Conservation (phyloP, 2,797 vertebrate genomes). For the Enteromius radiatus region DNA sequence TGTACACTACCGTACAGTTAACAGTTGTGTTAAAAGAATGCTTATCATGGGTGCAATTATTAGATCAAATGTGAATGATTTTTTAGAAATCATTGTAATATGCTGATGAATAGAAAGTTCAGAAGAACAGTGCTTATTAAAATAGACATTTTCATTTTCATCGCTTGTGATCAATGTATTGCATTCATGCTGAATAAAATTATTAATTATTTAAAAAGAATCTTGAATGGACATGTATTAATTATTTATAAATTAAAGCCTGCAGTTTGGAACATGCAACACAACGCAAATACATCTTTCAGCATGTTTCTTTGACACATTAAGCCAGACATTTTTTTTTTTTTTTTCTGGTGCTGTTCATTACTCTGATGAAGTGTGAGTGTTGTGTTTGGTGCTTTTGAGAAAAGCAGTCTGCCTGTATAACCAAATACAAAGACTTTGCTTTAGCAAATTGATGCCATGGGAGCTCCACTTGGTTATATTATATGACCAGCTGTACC, state of each 20-base stretch:
- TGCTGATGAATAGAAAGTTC: not conserved
- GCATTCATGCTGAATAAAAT: not conserved
- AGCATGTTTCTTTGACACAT: not conserved
- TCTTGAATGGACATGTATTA: no score
- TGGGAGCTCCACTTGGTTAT: slow-evolving; percentile 15
- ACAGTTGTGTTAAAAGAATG: not conserved
- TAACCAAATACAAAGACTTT: slow-evolving; percentile 21
- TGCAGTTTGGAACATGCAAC: not conserved
- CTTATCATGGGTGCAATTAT: not conserved
- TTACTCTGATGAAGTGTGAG: not conserved
- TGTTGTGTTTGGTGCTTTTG: not conserved
- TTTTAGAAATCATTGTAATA: not conserved
- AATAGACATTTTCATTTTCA: not conserved
- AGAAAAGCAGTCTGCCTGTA: not conserved
- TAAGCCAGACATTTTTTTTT: not conserved
- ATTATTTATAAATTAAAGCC: not conserved
- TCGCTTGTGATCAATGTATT: no score
- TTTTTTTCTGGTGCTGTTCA: not conserved
- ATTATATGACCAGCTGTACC: not conserved
- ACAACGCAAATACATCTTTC: not conserved
- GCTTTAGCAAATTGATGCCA: not conserved
- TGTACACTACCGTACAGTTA: not conserved
- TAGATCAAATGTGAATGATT: not conserved
- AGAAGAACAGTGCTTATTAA: not conserved
- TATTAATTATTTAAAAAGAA: not conserved